Conservation (phyloP, 1,140 invertebrate genomes). For the Phthorimaea operculella region DNA sequence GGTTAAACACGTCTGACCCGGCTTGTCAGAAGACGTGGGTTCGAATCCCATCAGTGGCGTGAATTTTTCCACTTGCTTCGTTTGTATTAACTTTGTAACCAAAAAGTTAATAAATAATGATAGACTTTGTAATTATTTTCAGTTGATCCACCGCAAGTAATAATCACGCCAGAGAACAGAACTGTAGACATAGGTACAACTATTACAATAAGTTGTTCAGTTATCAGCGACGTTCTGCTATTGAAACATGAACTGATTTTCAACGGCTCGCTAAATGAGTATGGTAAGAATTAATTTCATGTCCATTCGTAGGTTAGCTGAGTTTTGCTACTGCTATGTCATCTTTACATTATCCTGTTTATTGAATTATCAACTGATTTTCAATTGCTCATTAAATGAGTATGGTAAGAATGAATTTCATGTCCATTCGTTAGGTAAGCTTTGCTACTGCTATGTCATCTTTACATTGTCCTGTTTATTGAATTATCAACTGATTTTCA, state of each 20-base stretch:
- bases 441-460: too few relatives aligned
- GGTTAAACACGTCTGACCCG: too few relatives aligned
- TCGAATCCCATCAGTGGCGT: too few relatives aligned
- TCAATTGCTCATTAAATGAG: slow-evolving; percentile 20
- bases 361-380: slow-evolving; percentile 20
- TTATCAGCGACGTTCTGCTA: slow-evolving; percentile 37
- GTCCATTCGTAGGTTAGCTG: too few relatives aligned
- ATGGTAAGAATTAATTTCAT: slow-evolving; percentile 23
- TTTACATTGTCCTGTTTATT: too few relatives aligned
- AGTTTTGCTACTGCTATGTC: too few relatives aligned
- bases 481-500: slow-evolving; percentile 24
- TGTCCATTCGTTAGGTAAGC: too few relatives aligned
- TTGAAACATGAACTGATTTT: slow-evolving; percentile 23
- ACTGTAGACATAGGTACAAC: slow-evolving; percentile 24
- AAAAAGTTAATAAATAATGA: too few relatives aligned
- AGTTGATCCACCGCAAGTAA: slow-evolving; percentile 46
- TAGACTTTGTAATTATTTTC: slow-evolving; percentile 19
- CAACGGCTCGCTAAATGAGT: slow-evolving; percentile 19
- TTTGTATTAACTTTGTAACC: too few relatives aligned
- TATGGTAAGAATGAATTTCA: slow-evolving; percentile 22
- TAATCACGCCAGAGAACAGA: slow-evolving; percentile 30
- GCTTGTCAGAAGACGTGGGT: too few relatives aligned
- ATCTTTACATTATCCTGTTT: too few relatives aligned
- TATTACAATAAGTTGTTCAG: slow-evolving; percentile 35
- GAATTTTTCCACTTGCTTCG: too few relatives aligned